Percentiles rank a stretch among this genome's conserved stretches.
These are phyloP conservation scores for Ceratina calcarata DNA, from an alignment of 1,140 invertebrate genomes.

Conservation along the genomic window DNA sequence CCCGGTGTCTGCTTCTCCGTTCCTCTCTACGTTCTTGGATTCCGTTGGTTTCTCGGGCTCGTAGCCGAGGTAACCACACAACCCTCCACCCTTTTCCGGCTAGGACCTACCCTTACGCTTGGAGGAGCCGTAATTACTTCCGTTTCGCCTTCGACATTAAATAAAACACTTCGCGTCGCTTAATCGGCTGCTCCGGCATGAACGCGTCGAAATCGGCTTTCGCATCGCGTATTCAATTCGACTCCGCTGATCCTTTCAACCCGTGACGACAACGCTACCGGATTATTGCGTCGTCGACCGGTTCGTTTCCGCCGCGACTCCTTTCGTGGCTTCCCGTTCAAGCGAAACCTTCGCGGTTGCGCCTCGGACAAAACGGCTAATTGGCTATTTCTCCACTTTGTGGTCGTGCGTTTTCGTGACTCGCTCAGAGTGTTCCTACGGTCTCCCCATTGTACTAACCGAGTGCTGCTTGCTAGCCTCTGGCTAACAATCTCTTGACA, in stretches of 20 bases:
- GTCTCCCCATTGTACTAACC: not conserved
- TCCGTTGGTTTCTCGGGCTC: conserved; percentile 35
- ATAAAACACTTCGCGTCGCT: conserved; percentile 30
- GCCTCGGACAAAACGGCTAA: not conserved
- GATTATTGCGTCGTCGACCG: not conserved
- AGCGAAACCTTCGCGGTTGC: not conserved
- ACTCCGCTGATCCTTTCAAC: not conserved
- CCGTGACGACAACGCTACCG: too few species aligned
- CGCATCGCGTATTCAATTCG: not conserved
- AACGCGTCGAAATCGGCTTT: not conserved
- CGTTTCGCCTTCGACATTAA: conserved; percentile 34
- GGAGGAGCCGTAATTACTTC: conserved; percentile 41
- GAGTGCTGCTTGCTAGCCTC: not conserved
- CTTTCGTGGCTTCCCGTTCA: not conserved
- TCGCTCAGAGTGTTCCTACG: not conserved
- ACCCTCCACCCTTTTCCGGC: not conserved
- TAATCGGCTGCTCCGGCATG: conserved; percentile 7
- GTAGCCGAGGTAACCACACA: conserved; percentile 8
- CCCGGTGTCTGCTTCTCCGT: not conserved
- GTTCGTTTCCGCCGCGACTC: not conserved
- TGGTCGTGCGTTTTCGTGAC: not conserved
- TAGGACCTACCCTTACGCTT: conserved; percentile 10
- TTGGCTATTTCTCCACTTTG: not conserved
- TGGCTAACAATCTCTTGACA: conserved; percentile 1
- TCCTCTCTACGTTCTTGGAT: conserved; percentile 11